phyloP scores from a whole-genome alignment of 1,140 invertebrate species.

The Drosophila sturtevanti region DNA sequence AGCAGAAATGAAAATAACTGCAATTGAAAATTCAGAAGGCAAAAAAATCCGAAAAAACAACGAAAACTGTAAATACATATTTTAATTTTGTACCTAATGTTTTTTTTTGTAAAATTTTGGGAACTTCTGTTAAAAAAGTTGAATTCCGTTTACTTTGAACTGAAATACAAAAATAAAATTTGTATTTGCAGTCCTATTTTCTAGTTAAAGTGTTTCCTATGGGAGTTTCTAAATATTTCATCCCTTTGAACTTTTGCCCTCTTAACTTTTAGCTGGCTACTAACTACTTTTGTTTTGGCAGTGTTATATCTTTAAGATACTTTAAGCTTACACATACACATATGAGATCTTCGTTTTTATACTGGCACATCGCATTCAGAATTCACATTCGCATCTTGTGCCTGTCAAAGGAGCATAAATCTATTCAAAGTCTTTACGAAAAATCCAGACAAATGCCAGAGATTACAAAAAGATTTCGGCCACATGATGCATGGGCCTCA shows the following conservation, averaged over 20 bases:
- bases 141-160: too few species aligned
- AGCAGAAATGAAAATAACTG: not conserved
- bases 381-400: slow-evolving; percentile 72
- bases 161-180: not conserved
- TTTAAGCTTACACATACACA: slow-evolving; percentile 52
- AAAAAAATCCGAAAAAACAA: too few species aligned
- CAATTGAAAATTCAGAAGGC: too few species aligned
- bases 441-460: slow-evolving; percentile 81
- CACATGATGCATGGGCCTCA: slow-evolving; percentile 73
- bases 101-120: too few species aligned
- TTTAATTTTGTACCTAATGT: too few species aligned
- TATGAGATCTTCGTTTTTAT: slow-evolving; percentile 17
- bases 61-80: not conserved
- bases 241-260: slow-evolving; percentile 5
- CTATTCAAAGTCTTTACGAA: slow-evolving; percentile 79
- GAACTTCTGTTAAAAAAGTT: too few species aligned
- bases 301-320: slow-evolving; percentile 65
- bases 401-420: slow-evolving; percentile 78
- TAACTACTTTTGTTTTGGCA: slow-evolving; percentile 37
- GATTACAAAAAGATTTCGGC: slow-evolving; percentile 81
- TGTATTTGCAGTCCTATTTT: not conserved
- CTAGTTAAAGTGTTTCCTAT: not conserved
- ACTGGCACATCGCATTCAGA: slow-evolving; percentile 23
- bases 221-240: not conserved
- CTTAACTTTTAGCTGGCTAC: slow-evolving; percentile 11